Percentiles rank a stretch among this genome's conserved stretches.
These are phyloP conservation scores for Herpailurus yagouaroundi DNA, from an alignment of 2,113 vertebrate genomes.

Conservation along the genomic window DNA sequence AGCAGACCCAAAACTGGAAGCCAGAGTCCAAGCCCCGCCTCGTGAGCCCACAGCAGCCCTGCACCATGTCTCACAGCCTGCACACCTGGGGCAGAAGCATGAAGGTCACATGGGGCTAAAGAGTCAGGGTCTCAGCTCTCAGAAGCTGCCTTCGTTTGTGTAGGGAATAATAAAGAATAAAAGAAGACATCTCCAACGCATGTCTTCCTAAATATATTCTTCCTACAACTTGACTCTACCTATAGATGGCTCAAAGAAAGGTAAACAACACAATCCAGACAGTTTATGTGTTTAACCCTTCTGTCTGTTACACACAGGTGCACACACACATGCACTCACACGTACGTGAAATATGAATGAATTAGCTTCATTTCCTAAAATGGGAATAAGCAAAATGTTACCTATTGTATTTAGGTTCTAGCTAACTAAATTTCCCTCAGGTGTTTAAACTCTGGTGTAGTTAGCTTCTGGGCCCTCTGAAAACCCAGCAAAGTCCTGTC, in stretches of 20 bases:
- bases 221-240: not conserved
- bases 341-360: not conserved
- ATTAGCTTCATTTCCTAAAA: not conserved
- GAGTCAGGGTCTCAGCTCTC: not conserved
- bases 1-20: not conserved
- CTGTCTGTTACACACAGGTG: not conserved
- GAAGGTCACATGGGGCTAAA: rapidly evolving
- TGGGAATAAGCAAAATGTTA: not conserved
- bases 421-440: not conserved
- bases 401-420: not conserved
- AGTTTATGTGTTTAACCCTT: not conserved
- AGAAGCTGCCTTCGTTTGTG: not conserved
- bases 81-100: not conserved
- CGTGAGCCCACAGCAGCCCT: not conserved
- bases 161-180: not conserved
- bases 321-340: not conserved
- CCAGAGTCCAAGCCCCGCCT: no score
- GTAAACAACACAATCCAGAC: not conserved
- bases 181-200: not conserved
- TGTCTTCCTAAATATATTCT: not conserved
- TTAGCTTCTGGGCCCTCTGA: not conserved
- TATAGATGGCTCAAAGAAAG: not conserved
- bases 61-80: rapidly evolving
- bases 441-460: not conserved
- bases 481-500: no score